Conservation (phyloP, 2,888 invertebrate species). For the Pheosia gnoma region DNA sequence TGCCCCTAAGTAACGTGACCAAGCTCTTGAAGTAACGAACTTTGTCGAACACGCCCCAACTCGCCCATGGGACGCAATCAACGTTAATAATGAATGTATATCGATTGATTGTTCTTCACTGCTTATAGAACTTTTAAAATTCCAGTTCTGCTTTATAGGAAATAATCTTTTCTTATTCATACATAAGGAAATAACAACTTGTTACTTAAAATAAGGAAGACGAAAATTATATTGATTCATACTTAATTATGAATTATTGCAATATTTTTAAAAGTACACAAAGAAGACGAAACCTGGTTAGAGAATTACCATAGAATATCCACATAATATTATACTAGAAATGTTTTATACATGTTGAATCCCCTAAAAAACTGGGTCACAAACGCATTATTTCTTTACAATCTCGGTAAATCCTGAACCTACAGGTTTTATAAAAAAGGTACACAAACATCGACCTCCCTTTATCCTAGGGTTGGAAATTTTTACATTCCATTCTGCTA, state of each 20-base stretch:
- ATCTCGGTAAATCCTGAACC: constrained; percentile 24
- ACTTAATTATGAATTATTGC: too few species aligned
- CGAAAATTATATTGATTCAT: too few species aligned
- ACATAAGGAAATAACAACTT: too few species aligned
- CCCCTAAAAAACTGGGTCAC: neutral
- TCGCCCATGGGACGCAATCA: neutral
- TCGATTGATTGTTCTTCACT: constrained; percentile 10
- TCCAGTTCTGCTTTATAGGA: too few species aligned
- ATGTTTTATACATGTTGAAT: neutral
- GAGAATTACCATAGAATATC: too few species aligned
- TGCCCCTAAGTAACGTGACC: neutral
- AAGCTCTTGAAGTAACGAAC: neutral
- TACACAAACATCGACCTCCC: constrained; percentile 15
- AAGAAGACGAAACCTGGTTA: too few species aligned
- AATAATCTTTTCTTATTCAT: too few species aligned
- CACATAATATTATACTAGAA: neutral
- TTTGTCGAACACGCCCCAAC: neutral
- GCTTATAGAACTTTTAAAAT: neutral
- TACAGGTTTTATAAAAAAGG: constrained; percentile 16
- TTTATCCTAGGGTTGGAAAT: constrained; percentile 7
- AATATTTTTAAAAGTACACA: too few species aligned
- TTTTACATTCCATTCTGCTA: neutral
- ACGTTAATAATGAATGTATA: constrained; percentile 2
- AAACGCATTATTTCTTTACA: constrained; percentile 26
- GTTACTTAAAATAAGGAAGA: too few species aligned